Evolutionary conservation across 2,888 invertebrate genomes (phyloP).

Genomic region (Conus canariensis): DNA sequence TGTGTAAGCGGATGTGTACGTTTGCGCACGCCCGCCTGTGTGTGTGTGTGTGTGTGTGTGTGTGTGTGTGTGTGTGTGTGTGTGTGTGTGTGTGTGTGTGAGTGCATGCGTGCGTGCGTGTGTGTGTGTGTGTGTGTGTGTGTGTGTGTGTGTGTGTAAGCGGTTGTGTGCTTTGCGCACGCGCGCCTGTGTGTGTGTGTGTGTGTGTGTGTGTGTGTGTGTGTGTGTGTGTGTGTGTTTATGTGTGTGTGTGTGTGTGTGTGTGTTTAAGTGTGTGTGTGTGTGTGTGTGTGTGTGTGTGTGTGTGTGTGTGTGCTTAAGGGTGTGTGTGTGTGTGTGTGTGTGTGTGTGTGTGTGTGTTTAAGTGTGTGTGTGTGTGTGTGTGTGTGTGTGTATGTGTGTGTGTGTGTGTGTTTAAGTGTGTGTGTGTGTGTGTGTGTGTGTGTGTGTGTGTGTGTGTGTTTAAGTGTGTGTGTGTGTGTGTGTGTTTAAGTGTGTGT

Average conservation of each 20-base stretch:
- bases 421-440: no score
- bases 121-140: neutral
- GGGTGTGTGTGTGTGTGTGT: no score
- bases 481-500: no score
- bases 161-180: no score
- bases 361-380: no score
- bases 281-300: neutral
- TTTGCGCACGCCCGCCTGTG: neutral
- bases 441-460: no score
- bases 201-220: neutral
- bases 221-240: neutral
- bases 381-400: no score
- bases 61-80: neutral
- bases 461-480: no score
- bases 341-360: no score
- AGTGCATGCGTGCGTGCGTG: neutral
- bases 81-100: neutral
- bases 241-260: no score
- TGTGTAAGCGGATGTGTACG: neutral
- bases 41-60: neutral
- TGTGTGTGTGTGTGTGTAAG: neutral
- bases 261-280: neutral
- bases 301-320: neutral
- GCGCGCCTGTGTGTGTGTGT: no score
- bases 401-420: no score